phyloP scores from a whole-genome alignment of 2,888 invertebrate species.

The Eupithecia exiguata region DNA sequence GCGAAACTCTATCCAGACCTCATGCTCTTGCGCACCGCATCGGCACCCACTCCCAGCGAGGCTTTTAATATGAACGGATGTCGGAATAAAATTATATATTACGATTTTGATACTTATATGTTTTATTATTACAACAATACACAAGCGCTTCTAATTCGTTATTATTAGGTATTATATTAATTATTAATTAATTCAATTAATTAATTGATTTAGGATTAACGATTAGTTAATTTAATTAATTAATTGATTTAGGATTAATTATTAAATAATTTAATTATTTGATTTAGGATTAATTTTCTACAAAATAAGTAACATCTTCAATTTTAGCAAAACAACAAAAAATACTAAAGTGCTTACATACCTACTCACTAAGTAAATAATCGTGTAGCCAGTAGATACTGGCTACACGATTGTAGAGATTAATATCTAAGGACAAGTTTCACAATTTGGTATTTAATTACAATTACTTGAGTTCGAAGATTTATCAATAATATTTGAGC shows the following conservation, averaged over 20 bases:
- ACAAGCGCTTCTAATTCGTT: neutral
- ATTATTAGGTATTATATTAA: too few relatives aligned
- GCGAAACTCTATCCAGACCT: neutral
- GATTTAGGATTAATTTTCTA: neutral
- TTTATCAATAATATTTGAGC: neutral
- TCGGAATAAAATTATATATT: neutral
- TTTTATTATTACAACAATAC: neutral
- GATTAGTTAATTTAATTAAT: too few relatives aligned
- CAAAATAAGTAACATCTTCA: neutral
- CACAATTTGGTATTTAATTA: neutral
- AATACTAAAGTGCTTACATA: neutral
- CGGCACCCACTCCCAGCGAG: neutral
- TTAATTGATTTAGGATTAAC: too few relatives aligned
- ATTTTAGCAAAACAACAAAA: neutral
- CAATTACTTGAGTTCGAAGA: neutral
- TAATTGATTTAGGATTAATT: too few relatives aligned
- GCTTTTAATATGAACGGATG: neutral
- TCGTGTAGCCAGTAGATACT: too few relatives aligned
- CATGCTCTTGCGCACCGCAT: neutral
- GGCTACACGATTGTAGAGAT: neutral
- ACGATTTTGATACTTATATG: neutral
- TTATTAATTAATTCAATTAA: too few relatives aligned
- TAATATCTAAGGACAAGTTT: neutral
- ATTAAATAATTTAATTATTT: too few relatives aligned
- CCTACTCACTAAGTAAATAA: neutral